Evolutionary conservation across 2,888 invertebrate genomes (phyloP), one percentile per base, ranked within the genome.

Genomic region (Acleris laterana): DNA sequence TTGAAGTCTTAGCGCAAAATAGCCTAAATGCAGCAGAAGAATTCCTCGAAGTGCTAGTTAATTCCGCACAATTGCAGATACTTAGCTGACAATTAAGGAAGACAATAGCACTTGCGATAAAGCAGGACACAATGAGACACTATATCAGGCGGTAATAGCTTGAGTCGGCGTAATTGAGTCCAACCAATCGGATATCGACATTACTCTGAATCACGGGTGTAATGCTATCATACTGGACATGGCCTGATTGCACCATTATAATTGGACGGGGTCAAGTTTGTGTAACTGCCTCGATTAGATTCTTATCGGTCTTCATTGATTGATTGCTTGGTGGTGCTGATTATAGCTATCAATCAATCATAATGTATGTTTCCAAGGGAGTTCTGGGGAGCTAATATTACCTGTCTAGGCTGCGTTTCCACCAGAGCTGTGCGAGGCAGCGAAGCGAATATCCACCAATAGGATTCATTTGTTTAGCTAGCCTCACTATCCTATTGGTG

Each of bases 101-200:
- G 73, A 77, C 78, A 77, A 81, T 80, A 73, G 70, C 75, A 75
- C 78, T 78, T 73, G 70, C 70, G 65, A 72, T 77, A 74, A 77
- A 75, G 74, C 70, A 71, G 69, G 77, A 74, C 63, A 74, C 77
- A 80, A 78, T 78, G 77, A 72, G 74, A 77, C 80, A 80, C 79
- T 88, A 87, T 83, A 85, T 88, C 82, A 84, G 70, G 59, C 72
- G 69, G 78, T 88, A 87, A 87, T 87, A 84, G 87, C 80, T 79
- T 69, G 77, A 81, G 80, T 79, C 76, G 72, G 74, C 77, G 79
- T 87, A 85, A 88, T 88, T 83, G 83, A 89, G 82, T 84, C 76
- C 72, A 76, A 77, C 78, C 83, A 82, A 88, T 86, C 80, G 79
- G 78, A 84, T 83, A 80, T 74, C 69, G 75, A 77, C 77, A 79